Evolutionary conservation across 2,888 invertebrate genomes (phyloP), one percentile per base, ranked within the genome.

Genomic region (Caradrina clavipalpis): DNA sequence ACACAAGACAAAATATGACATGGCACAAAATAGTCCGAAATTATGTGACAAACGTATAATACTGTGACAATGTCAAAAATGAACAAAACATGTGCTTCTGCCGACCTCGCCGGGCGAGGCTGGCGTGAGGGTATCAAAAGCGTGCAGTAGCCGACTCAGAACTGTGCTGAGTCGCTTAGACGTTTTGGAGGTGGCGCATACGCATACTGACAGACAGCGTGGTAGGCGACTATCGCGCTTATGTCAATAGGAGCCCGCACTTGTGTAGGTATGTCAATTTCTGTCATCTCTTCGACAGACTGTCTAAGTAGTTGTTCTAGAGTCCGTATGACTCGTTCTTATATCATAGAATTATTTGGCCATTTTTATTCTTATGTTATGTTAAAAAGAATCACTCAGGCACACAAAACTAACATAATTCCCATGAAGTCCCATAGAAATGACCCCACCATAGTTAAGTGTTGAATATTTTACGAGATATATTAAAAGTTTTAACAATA

Each of bases 71-170:
- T 80, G 73, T 73, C 70, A 26, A 55, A 71, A 60, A 49, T 59
- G 19, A 67, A 60, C 39, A 54, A 67, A 63, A 61, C 31, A 58
- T 55, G 74, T 67, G 63, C 62, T 53, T 51, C 53, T 76, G 54
- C 73, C 35, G 47, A 49, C 65, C 66, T 45, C 19, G 26, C 19
- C 21, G 49, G 22, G 50, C 53, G 53, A 65, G 51, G 53, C 11
- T 15, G 51, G 81, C 79, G 68, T 73, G 47, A 73, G 7, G 49
- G 73, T 66, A 80, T 89, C 90, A 90, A 93, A 92, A 94, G 93
- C 95, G 95, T 95, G 94, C 95, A 93, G 85, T 87, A 90, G 91
- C 93, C 85, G 90, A 91, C 95, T 95, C 95, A 94, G 95, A 83
- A 78, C 70, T 81, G 73, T 42, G 94, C 95, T 94, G 95, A 95